phyloP scores from a whole-genome alignment of 2,888 invertebrate genomes.

The Charanyca ferruginea region DNA sequence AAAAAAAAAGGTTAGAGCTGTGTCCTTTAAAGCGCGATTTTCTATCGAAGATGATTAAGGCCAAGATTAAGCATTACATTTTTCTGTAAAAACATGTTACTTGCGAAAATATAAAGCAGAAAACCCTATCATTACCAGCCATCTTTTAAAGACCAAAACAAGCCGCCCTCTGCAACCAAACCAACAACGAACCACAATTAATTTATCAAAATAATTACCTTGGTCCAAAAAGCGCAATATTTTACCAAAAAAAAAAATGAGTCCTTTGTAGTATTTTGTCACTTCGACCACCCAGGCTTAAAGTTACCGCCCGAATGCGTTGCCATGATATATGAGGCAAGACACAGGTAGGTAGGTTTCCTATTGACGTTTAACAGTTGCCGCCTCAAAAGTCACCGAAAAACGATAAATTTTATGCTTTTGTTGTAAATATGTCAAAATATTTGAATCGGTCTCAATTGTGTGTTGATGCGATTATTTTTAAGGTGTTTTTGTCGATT shows the following conservation, averaged over 20 bases:
- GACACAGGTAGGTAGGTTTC: slow-evolving; percentile 39
- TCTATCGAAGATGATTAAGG: not conserved
- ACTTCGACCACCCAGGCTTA: slow-evolving; percentile 63
- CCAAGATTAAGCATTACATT: not conserved
- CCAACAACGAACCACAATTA: slow-evolving; percentile 55
- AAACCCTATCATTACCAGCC: slow-evolving; percentile 5
- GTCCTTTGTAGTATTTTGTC: slow-evolving; percentile 64
- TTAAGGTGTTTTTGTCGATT: slow-evolving; percentile 5
- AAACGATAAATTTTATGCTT: slow-evolving; percentile 59
- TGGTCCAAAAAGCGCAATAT: slow-evolving; percentile 51
- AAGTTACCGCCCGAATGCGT: slow-evolving; percentile 53
- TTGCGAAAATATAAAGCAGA: not conserved
- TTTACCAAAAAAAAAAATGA: slow-evolving; percentile 45
- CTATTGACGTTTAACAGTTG: slow-evolving; percentile 49
- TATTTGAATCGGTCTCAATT: slow-evolving; percentile 56
- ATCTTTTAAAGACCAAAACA: slow-evolving; percentile 21
- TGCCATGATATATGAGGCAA: slow-evolving; percentile 43
- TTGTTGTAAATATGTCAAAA: slow-evolving; percentile 67
- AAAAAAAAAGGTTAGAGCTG: too few relatives aligned
- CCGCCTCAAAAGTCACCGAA: slow-evolving; percentile 64
- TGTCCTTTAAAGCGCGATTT: too few relatives aligned
- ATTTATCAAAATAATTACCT: slow-evolving; percentile 63
- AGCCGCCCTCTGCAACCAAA: slow-evolving; percentile 34
- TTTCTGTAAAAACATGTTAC: too few relatives aligned
- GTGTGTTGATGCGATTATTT: slow-evolving; percentile 43